Evolutionary conservation across 2,888 invertebrate species (phyloP), one percentile per base, ranked within the genome.

Genomic region (Phrixothrix hirtus): DNA sequence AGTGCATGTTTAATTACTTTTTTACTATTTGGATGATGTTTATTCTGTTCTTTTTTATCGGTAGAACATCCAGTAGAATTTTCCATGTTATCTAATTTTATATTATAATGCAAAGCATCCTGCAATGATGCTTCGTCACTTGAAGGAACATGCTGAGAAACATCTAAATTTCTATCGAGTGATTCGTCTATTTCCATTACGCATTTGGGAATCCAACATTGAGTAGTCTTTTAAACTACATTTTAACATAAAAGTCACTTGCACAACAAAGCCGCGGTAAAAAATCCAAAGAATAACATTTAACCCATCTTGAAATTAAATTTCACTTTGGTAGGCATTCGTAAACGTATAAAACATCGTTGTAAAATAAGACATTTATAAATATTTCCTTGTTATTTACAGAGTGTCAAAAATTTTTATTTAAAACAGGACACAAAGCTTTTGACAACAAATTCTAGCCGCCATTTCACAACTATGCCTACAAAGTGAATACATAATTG

Each of bases 1-100:
- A 89, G 79, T 46, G 89, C 89, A 79, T 88, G 88, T 75, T 88
- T 89, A 57, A 83, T 81, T n/a, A 81, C 81, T 74, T 86, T 87
- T 66, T 86, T 83, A 65, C 82, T 86, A 65, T 80, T 78, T 49
- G 68, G 65, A 55, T 68, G 63, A 39, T 56, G 68, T 49, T 63
- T 64, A 30, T 60, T 60, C 57, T 64, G 61, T 57, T 70, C 64
- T 49, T 61, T 60, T 41, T 50, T 60, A 34, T 60, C 58, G 31
- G 50, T 13, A 41, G 55, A 60, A 55, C 61, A 57, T 50, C 52
- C 56, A 31, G 53, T 45, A 31, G 44, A 38, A 52, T 49, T 58
- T 42, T 60, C 58, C 49, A 50, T 54, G 34, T 43, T 55, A 39
- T 41, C 46, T 35, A 44, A 6, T 35, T 45, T 39, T 27, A 44